phyloP scores from a whole-genome alignment of 2,113 vertebrate genomes.

The Fregetta grallaria region DNA sequence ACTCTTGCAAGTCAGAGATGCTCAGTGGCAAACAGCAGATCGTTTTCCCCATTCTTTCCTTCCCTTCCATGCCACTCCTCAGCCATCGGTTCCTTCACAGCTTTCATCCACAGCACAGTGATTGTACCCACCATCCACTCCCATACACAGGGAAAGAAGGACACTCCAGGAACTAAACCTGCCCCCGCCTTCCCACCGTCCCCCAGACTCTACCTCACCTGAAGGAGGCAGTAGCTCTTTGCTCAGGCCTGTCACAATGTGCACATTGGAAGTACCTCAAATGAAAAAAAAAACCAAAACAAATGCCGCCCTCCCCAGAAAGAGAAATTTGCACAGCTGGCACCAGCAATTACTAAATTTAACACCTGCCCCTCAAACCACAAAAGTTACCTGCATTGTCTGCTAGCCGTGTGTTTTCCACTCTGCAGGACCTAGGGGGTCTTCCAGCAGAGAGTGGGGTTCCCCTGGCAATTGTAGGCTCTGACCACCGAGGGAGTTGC shows the following conservation, averaged over 20 bases:
- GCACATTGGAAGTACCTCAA: constrained; percentile 43
- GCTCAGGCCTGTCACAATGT: constrained; percentile 51
- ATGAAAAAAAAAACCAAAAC: not conserved
- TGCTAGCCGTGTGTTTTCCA: not conserved
- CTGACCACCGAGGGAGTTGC: not conserved
- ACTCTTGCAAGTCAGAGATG: constrained; percentile 35
- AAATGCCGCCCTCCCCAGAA: not conserved
- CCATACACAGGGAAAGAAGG: not conserved
- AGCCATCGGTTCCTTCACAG: not conserved
- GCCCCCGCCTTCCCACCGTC: not conserved
- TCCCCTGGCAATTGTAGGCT: not conserved
- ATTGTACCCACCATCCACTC: not conserved
- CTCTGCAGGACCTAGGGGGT: not conserved
- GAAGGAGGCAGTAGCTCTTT: constrained; percentile 64
- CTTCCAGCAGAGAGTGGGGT: not conserved
- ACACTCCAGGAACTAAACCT: not conserved
- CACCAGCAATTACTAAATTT: constrained; percentile 54
- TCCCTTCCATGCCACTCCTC: constrained; percentile 3
- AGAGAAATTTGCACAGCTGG: constrained; percentile 23
- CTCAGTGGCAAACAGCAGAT: constrained; percentile 42
- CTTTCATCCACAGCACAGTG: constrained; percentile 25
- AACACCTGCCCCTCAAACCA: not conserved
- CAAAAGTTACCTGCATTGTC: not conserved
- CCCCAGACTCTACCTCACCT: not conserved
- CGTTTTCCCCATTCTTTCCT: not conserved